These are phyloP conservation scores for Cactoblastis cactorum DNA, from an alignment of 2,888 invertebrate genomes.

Conservation along the genomic window DNA sequence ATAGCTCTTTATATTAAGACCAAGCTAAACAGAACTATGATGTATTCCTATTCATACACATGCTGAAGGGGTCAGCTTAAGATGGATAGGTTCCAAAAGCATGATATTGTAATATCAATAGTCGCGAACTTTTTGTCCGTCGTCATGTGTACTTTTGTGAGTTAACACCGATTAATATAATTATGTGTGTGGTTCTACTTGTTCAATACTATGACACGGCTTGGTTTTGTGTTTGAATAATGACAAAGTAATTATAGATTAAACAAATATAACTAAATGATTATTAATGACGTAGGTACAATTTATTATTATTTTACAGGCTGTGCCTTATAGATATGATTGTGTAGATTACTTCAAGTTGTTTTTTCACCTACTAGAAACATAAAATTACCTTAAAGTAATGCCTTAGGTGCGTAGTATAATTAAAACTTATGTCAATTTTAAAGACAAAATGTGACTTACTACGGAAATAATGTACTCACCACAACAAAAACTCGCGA, in stretches of 20 bases:
- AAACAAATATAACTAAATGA: background rate
- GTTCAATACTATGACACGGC: slow-evolving; percentile 21
- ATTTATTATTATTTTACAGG: too few relatives aligned
- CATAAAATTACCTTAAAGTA: too few relatives aligned
- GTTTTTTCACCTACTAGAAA: too few relatives aligned
- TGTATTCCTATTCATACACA: slow-evolving; percentile 32
- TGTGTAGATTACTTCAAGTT: too few relatives aligned
- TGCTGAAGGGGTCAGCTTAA: slow-evolving; percentile 41
- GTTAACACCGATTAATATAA: slow-evolving; percentile 63
- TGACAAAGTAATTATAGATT: background rate
- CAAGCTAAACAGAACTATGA: slow-evolving; percentile 57
- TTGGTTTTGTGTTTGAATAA: slow-evolving; percentile 5
- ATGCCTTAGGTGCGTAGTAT: too few relatives aligned
- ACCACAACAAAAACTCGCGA: too few relatives aligned
- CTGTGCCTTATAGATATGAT: too few relatives aligned
- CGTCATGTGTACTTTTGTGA: slow-evolving; percentile 66
- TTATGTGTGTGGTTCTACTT: slow-evolving; percentile 55
- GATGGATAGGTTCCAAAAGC: slow-evolving; percentile 69
- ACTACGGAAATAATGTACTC: too few relatives aligned
- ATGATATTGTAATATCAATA: slow-evolving; percentile 75
- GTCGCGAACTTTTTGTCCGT: slow-evolving; percentile 67
- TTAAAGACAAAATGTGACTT: too few relatives aligned
- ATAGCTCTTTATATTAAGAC: slow-evolving; percentile 72
- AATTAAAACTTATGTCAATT: too few relatives aligned
- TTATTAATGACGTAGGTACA: too few relatives aligned